Evolutionary conservation across 2,113 vertebrate genomes (phyloP).

Genomic region (Leptobrachium leishanense): DNA sequence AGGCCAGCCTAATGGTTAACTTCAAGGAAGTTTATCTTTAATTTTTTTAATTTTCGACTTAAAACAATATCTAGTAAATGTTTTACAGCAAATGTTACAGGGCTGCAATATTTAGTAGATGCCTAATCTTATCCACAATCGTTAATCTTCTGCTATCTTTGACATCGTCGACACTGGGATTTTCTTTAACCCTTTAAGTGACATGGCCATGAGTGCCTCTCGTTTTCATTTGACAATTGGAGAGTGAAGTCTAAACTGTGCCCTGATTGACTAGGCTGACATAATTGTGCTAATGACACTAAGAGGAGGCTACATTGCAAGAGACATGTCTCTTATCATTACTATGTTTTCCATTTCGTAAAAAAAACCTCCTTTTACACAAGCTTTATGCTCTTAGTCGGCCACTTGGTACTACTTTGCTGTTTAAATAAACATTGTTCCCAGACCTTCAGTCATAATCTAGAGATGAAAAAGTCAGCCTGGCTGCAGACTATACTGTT

Average conservation of each 20-base stretch:
- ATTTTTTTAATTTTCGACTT: no score
- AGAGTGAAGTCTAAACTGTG: constrained; percentile 68
- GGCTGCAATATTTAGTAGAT: no score
- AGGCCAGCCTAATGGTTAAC: no score
- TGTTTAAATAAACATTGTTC: constrained; percentile 66
- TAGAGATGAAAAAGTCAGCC: constrained; percentile 49
- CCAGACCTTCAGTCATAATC: constrained; percentile 66
- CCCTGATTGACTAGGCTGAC: constrained; percentile 73
- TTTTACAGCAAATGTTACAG: no score
- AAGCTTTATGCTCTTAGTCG: constrained; percentile 68
- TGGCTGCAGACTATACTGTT: neutral
- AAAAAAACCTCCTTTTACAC: constrained; percentile 65
- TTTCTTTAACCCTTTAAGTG: no score
- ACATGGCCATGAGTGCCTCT: no score
- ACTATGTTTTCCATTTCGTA: constrained; percentile 67
- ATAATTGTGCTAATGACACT: constrained; percentile 77
- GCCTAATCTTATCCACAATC: no score
- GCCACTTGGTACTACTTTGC: constrained; percentile 66
- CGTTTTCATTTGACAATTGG: no score
- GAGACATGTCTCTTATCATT: constrained; percentile 70
- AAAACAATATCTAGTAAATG: no score
- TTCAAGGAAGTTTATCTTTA: no score
- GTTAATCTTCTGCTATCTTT: no score
- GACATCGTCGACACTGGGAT: no score
- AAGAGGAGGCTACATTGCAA: constrained; percentile 62